Evolutionary conservation across 1,140 invertebrate species (phyloP).

Genomic region (Lordiphosa mommai): DNA sequence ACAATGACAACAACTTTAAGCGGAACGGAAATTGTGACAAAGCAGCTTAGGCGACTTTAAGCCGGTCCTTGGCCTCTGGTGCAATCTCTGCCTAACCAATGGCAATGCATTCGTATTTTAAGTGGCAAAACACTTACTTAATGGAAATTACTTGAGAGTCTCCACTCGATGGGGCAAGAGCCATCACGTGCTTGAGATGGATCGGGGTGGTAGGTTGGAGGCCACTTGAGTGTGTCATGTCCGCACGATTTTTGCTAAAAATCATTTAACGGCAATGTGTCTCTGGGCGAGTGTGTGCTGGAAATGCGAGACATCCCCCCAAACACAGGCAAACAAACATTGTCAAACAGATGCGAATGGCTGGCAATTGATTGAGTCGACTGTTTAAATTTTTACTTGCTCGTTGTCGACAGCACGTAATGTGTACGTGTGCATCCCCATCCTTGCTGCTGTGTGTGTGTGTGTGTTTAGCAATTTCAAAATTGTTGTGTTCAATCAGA

Average conservation of each 20-base stretch:
- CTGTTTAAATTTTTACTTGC: slow-evolving; percentile 62
- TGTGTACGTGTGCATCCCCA: slow-evolving; percentile 41
- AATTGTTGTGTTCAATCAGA: slow-evolving; percentile 75
- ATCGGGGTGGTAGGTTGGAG: slow-evolving; percentile 12
- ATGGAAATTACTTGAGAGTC: slow-evolving; percentile 66
- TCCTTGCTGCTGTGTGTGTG: slow-evolving; percentile 1
- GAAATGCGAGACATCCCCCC: slow-evolving; percentile 52
- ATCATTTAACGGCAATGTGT: slow-evolving; percentile 62
- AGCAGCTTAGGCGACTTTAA: slow-evolving; percentile 48
- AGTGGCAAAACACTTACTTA: slow-evolving; percentile 73
- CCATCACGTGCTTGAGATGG: slow-evolving; percentile 50
- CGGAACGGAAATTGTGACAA: slow-evolving; percentile 23
- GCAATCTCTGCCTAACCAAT: slow-evolving; percentile 53
- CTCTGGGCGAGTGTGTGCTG: slow-evolving; percentile 24
- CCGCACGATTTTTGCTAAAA: slow-evolving; percentile 76
- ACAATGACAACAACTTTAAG: slow-evolving; percentile 30
- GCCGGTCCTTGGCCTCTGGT: slow-evolving; percentile 34
- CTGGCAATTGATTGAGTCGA: slow-evolving; percentile 60
- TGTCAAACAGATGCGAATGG: slow-evolving; percentile 38
- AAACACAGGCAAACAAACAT: slow-evolving; percentile 21
- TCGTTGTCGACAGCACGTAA: slow-evolving; percentile 61
- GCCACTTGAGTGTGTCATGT: slow-evolving; percentile 74
- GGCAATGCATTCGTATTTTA: slow-evolving; percentile 53
- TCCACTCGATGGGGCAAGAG: slow-evolving; percentile 50
- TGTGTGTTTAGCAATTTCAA: slow-evolving; percentile 64